Base-by-base conservation (phyloP, 2,113 vertebrate species). In the Clarias batrachus region DNA sequence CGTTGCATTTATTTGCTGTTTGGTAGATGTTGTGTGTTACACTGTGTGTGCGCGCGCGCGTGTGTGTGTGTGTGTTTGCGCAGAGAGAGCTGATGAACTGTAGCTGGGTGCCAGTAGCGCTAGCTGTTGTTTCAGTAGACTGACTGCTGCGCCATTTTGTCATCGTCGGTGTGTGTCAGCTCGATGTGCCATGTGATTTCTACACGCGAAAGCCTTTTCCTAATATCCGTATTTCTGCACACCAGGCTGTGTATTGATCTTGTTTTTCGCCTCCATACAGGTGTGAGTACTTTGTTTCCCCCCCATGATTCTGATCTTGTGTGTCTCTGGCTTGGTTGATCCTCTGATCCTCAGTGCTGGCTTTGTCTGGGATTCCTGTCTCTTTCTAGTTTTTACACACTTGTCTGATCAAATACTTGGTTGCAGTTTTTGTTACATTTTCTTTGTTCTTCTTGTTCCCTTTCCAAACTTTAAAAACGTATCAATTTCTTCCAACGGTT, bases 91-190 rank as follows among this genome's bases (percentile, higher is more conserved):
- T 23, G 3, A 0, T 2, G 17, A 3, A 1, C 16, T 62, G 30
- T 13, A 62, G 4, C 25, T 6, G 5, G 19, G 30, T 60, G 16
- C 1, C 30, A 33, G 57, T 60, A 56, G 54, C n/a, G 2, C 30
- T 57, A 37, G 27, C 27, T 33, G 30, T 23, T 81, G n/a, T 80
- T 62, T 21, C 10, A 23, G n/a, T 1, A 37, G 19, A 13, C 54
- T 5, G 16, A 21, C 30, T 80, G 30, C 57, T 60, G 57, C 78
- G 78, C 78, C 78, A 81, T 81, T 81, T 81, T 81, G 78, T 81
- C 30, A 9, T 59, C 54, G 27, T 80, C 78, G 57, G 3, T 62
- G 27, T 80, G 16, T n/a, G 1, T 14, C 54, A 27, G 27, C 77
- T 59, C 56, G 27, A n/a, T 33, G 27, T 5, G 57, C n/a, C 30